Evolutionary conservation across 1,140 invertebrate genomes (phyloP).

Genomic region (Lepidurus packardi): DNA sequence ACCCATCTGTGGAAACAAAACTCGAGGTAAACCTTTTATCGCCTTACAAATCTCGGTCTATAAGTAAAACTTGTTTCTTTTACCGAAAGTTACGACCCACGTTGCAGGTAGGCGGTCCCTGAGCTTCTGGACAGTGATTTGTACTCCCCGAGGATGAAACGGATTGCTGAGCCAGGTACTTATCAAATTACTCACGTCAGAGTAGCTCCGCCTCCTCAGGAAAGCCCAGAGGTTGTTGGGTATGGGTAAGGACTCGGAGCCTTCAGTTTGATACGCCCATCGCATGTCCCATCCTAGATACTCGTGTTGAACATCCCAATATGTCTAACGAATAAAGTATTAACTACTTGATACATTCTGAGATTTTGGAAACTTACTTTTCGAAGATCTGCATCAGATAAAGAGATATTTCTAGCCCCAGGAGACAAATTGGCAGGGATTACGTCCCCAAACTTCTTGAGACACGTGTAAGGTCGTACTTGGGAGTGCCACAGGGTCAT

Average conservation of each 20-base stretch:
- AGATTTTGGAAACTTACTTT: not conserved
- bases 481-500: not conserved
- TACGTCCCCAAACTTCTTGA: not conserved
- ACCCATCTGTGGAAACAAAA: not conserved
- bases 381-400: not conserved
- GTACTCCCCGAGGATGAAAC: not conserved
- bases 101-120: not conserved
- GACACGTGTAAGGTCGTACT: conserved; percentile 15
- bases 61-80: not conserved
- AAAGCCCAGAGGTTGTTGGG: not conserved
- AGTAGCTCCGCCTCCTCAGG: not conserved
- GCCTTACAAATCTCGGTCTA: too few species aligned
- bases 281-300: not conserved
- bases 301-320: not conserved
- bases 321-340: not conserved
- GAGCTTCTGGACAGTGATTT: not conserved
- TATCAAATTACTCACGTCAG: not conserved
- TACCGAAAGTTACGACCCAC: not conserved
- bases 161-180: not conserved
- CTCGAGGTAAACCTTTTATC: not conserved
- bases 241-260: not conserved
- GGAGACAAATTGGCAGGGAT: not conserved
- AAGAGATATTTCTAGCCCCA: not conserved
- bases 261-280: conserved; percentile 1
- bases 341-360: not conserved